phyloP scores from a whole-genome alignment of 2,113 vertebrate genomes.

The Onychostruthus taczanowskii region DNA sequence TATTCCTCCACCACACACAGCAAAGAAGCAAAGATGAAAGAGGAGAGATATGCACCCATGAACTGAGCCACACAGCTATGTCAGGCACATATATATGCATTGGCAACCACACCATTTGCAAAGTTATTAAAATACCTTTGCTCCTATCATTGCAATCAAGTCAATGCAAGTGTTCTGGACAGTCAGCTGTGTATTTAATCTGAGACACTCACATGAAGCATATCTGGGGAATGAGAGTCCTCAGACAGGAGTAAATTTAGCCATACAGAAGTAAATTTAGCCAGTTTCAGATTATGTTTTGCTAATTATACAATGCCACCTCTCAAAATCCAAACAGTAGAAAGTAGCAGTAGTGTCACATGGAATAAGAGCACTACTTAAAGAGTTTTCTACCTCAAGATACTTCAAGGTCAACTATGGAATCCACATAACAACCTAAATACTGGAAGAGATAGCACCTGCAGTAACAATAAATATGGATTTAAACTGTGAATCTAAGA shows the following conservation, averaged over 20 bases:
- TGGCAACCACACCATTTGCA: not conserved
- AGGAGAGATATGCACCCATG: not conserved
- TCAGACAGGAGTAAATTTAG: not conserved
- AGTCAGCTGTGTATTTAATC: not conserved
- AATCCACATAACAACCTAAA: not conserved
- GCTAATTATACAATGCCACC: not conserved
- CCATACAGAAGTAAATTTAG: not conserved
- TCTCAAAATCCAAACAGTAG: not conserved
- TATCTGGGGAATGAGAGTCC: not conserved
- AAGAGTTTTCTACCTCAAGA: not conserved
- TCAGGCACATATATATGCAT: not conserved
- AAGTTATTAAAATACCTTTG: constrained; percentile 25
- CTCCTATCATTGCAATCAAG: not conserved
- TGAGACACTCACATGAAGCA: not conserved
- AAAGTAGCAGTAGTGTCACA: not conserved
- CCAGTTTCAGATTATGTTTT: not conserved
- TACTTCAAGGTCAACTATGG: not conserved
- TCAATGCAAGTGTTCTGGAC: not conserved
- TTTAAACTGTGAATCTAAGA: not conserved
- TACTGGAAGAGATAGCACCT: not conserved
- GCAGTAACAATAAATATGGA: not conserved
- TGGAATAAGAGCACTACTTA: not conserved
- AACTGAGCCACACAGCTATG: not conserved
- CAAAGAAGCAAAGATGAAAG: constrained; percentile 45
- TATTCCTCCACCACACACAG: not conserved